Evolutionary conservation across 2,113 vertebrate species (phyloP), one percentile per base, ranked within the genome.

Genomic region (Cranoglanis bouderius): DNA sequence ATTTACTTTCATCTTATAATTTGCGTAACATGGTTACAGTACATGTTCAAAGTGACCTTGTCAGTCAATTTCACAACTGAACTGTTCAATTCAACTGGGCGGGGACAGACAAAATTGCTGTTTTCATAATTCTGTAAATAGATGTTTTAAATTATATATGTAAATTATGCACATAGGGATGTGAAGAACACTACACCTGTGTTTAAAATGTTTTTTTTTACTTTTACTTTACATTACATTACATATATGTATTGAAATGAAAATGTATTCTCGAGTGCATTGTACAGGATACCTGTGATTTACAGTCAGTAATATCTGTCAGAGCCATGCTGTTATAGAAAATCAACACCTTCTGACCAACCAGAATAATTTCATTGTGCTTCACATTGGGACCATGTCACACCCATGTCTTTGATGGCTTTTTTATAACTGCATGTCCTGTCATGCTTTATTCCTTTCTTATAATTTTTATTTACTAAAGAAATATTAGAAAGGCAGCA

Each of bases 401-500:
- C 78, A 55, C 18, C 18, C 8, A 35, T 3, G 0, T 57, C 53
- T 82, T 57, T 82, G 51, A 49, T 51, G 43, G 38, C 46, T 53
- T n/a, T 80, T 16, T 13, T 57, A 82, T 57, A 6, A 82, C 32
- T 59, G 51, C 8, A 57, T 16, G 12, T 38, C 18, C 51, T 5
- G 5, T n/a, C 19, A 24, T 82, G 8, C 16, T 35, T 24, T 57
- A 35, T 82, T 82, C 32, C 32, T 24, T 55, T 81, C n/a, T 57
- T 55, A 13, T 24, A 38, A 38, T 53, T 59, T 21, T 59, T 82
- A 57, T 61, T 83, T 83, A 59, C 24, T 21, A 61, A 61, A 61
- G 38, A 83, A 61, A 83, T 43, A 57, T 82, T 82, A 82, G 81
- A 26, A 81, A 81, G 77, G 9, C 14, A 32, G 16, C 29, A 81